Evolutionary conservation across 1,140 invertebrate species (phyloP).

Genomic region (Drosophila lini): DNA sequence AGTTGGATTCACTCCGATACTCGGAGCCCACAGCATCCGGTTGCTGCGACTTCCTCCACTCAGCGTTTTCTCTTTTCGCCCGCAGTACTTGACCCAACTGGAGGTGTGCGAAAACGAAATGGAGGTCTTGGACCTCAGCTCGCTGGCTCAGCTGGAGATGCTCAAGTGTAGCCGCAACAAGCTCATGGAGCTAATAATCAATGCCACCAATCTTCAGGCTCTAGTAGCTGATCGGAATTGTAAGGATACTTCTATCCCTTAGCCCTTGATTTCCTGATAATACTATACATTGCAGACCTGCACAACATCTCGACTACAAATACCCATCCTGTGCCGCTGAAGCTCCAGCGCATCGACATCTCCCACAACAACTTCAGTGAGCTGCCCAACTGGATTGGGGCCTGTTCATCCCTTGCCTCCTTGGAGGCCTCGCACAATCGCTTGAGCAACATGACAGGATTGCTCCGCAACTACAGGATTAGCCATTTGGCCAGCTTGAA

Average conservation of each 20-base stretch:
- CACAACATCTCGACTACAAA: constrained; percentile 62
- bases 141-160: constrained; percentile 88
- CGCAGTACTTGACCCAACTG: constrained; percentile 89
- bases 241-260: constrained; percentile 71
- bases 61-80: constrained; percentile 45
- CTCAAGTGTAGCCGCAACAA: constrained; percentile 90
- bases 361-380: constrained; percentile 91
- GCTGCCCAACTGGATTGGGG: constrained; percentile 91
- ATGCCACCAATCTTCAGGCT: constrained; percentile 88
- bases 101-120: constrained; percentile 93
- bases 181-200: constrained; percentile 88
- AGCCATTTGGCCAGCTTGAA: constrained; percentile 89
- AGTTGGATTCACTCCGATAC: constrained; percentile 53
- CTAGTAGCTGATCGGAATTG: constrained; percentile 91
- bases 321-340: constrained; percentile 85
- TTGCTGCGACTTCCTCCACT: constrained; percentile 9
- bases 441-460: constrained; percentile 88
- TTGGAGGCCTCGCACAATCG: constrained; percentile 91
- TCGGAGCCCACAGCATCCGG: constrained; percentile 1
- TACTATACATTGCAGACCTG: constrained; percentile 73
- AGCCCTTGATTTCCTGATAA: neutral
- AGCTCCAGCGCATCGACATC: constrained; percentile 90
- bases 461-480: constrained; percentile 90
- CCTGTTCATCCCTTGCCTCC: constrained; percentile 89
- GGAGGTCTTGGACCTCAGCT: constrained; percentile 89